Percentiles rank a stretch among this genome's conserved stretches.
phyloP scores from a whole-genome alignment of 2,888 invertebrate genomes.

The Gordius sp. region DNA sequence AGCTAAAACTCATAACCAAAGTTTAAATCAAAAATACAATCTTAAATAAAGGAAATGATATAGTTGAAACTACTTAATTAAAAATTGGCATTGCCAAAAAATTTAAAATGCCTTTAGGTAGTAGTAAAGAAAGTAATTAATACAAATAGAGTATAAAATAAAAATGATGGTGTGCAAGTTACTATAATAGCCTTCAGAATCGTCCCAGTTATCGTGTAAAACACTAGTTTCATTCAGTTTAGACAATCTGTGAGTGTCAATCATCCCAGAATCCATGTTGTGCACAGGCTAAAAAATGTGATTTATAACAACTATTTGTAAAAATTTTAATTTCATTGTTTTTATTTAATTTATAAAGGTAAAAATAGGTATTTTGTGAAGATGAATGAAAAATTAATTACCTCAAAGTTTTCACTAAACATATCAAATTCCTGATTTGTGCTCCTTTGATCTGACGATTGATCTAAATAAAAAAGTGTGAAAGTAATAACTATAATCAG shows the following conservation, averaged over 20 bases:
- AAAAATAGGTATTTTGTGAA: neutral
- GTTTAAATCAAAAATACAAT: no score
- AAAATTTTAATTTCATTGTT: neutral
- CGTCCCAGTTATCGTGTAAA: slow-evolving; percentile 95
- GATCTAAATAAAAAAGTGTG: no score
- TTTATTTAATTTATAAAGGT: neutral
- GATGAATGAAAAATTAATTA: slow-evolving; percentile 33
- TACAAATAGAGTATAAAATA: no score
- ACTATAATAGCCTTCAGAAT: slow-evolving; percentile 92
- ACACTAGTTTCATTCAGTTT: slow-evolving; percentile 46
- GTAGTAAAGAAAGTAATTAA: slow-evolving; percentile 15
- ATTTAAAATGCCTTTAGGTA: neutral
- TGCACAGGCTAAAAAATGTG: neutral
- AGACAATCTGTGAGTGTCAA: neutral
- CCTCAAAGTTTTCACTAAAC: slow-evolving; percentile 45
- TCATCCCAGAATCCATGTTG: neutral
- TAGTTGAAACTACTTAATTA: no score
- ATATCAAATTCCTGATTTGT: slow-evolving; percentile 38
- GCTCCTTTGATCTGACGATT: neutral
- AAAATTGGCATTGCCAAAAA: slow-evolving; percentile 1
- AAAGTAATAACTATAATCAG: no score
- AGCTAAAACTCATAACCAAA: no score
- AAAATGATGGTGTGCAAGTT: no score
- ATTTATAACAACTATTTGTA: neutral
- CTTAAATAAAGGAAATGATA: no score